Evolutionary conservation across 2,113 vertebrate genomes (phyloP).

Genomic region (Actinemys pallida): DNA sequence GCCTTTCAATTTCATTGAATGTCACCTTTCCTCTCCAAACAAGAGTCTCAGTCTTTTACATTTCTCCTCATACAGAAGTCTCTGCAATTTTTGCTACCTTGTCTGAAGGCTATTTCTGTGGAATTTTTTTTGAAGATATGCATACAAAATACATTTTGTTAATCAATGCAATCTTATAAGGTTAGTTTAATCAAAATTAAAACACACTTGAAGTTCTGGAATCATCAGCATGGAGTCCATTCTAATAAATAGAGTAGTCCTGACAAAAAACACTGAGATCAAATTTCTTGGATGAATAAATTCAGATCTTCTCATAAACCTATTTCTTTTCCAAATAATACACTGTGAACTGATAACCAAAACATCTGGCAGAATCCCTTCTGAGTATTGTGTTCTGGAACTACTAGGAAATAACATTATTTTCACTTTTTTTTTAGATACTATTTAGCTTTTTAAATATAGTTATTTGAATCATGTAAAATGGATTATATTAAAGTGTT

Average conservation of each 20-base stretch:
- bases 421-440: not conserved
- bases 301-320: constrained; percentile 6
- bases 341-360: constrained; percentile 14
- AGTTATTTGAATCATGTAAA: not conserved
- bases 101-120: not conserved
- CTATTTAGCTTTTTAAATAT: constrained; percentile 2
- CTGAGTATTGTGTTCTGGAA: not conserved
- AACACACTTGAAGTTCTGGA: not conserved
- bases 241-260: not conserved
- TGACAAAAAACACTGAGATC: constrained; percentile 19
- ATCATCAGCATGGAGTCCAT: not conserved
- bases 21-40: not conserved
- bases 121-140: not conserved
- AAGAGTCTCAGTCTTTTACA: not conserved
- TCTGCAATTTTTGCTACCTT: not conserved
- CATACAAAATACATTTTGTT: not conserved
- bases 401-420: not conserved
- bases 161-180: not conserved
- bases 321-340: constrained; percentile 32
- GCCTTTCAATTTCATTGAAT: not conserved
- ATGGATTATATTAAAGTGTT: not conserved
- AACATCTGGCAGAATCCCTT: constrained; percentile 36
- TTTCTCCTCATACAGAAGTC: not conserved
- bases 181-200: constrained; percentile 3
- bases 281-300: constrained; percentile 49